A percentile compares a stretch with the other conserved stretches of the same genome.
These are phyloP conservation scores for Anguilla anguilla DNA, from an alignment of 2,797 vertebrate species.

Conservation along the genomic window DNA sequence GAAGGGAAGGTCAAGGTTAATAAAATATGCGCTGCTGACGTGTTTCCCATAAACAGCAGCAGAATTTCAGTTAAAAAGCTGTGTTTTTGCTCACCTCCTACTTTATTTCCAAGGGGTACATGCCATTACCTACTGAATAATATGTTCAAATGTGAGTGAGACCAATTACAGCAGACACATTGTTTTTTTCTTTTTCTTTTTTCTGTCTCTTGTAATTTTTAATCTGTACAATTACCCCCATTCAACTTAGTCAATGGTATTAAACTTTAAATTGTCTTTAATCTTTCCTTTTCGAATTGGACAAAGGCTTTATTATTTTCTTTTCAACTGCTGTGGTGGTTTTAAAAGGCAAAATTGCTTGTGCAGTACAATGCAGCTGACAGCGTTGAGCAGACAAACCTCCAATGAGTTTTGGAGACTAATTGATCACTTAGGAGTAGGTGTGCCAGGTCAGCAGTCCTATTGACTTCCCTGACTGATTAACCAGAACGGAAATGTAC, in stretches of 20 bases:
- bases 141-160: neutral
- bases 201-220: neutral
- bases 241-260: neutral
- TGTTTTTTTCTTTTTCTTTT: neutral
- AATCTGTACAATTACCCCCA: neutral
- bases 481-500: constrained; percentile 53
- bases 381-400: neutral
- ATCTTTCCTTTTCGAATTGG: neutral
- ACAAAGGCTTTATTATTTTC: neutral
- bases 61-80: neutral
- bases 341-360: neutral
- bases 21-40: neutral
- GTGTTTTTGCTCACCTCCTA: neutral
- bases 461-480: constrained; percentile 53
- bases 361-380: neutral
- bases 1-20: neutral
- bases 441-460: constrained; percentile 51
- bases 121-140: constrained; percentile 9
- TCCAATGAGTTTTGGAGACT: constrained; percentile 32
- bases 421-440: constrained; percentile 51
- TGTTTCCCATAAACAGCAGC: neutral
- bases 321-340: neutral
- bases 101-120: neutral
- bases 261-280: neutral
- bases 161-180: neutral